phyloP scores from a whole-genome alignment of 2,797 vertebrate species.

The Rhabdomys pumilio region DNA sequence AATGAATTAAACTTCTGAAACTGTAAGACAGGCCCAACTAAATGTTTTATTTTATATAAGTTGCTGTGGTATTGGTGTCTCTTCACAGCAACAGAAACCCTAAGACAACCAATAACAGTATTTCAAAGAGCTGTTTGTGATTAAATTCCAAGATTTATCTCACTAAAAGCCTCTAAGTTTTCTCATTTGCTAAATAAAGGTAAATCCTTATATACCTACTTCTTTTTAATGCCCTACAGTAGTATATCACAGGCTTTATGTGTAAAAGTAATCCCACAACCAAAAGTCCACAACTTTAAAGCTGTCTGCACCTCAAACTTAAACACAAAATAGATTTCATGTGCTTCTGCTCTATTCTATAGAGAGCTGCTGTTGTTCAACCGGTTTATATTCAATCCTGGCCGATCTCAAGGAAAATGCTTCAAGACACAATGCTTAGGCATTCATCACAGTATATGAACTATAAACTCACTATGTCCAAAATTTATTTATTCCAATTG shows the following conservation, averaged over 20 bases:
- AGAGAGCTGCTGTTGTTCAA: background rate
- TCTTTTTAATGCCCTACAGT: background rate
- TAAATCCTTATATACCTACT: slow-evolving; percentile 28
- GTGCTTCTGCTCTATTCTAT: background rate
- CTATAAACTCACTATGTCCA: slow-evolving; percentile 58
- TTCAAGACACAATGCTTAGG: slow-evolving; percentile 13
- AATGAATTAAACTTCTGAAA: background rate
- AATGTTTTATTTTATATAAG: background rate
- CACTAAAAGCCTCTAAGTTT: slow-evolving; percentile 54
- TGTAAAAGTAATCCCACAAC: background rate
- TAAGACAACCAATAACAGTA: background rate
- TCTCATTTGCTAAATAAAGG: slow-evolving; percentile 45
- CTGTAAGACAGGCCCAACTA: background rate
- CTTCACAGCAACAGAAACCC: background rate
- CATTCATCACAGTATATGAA: slow-evolving; percentile 21
- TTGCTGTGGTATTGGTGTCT: background rate
- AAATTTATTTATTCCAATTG: background rate
- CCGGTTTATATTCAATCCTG: slow-evolving; percentile 23
- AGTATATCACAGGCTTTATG: slow-evolving; percentile 22
- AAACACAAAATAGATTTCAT: slow-evolving; percentile 7
- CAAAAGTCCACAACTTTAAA: background rate
- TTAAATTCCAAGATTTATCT: slow-evolving; percentile 66
- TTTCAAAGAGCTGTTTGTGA: slow-evolving; percentile 40
- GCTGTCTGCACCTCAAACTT: slow-evolving; percentile 10
- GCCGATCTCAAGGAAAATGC: slow-evolving; percentile 11